Evolutionary conservation across 2,797 vertebrate genomes (phyloP), one percentile per base, ranked within the genome.

Genomic region (Anableps anableps): DNA sequence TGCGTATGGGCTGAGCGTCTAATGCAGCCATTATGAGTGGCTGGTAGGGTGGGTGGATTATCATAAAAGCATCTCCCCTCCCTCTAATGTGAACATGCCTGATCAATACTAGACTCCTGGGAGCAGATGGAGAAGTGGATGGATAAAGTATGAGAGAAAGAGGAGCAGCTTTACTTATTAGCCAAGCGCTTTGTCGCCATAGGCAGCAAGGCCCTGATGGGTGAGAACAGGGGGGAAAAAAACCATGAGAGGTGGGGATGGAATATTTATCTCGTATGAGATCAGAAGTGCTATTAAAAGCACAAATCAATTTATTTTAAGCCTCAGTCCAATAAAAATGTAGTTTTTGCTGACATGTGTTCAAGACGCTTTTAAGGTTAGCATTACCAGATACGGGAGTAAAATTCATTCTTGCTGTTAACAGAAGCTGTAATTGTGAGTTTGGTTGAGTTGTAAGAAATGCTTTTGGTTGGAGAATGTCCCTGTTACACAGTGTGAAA

Each of bases 51-150:
- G 86, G 90, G 88, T 85, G 89, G 93, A 96, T 96, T 95, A 96
- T 96, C 94, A 96, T 96, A 96, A 96, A 95, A 96, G 95, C 95
- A 93, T 95, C 94, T 91, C 92, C 93, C 91, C 90, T 90, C 91
- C 93, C 92, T 94, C 94, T 96, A 95, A 96, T 95, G 96, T 92
- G 93, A 86, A 93, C 92, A 91, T 77, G 90, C 93, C 93, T 95
- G 92, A 95, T 96, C 95, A 96, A 96, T 96, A 96, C 89, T 93
- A 95, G 93, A 95, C 95, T 94, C 92, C 83, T 82, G 89, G 93
- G 93, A 95, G 84, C 83, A 82, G 72, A 86, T 81, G 77, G 90
- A 84, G 75, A 75, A 79, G 90, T 87, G 88, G 85, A 88, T 26
- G 64, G 78, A 89, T 86, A 85, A 84, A 87, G 87, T 80, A 86